A percentile compares a stretch with the other conserved stretches of the same genome.
These are phyloP conservation scores for Oplegnathus fasciatus DNA, from an alignment of 2,113 vertebrate species.

Conservation along the genomic window DNA sequence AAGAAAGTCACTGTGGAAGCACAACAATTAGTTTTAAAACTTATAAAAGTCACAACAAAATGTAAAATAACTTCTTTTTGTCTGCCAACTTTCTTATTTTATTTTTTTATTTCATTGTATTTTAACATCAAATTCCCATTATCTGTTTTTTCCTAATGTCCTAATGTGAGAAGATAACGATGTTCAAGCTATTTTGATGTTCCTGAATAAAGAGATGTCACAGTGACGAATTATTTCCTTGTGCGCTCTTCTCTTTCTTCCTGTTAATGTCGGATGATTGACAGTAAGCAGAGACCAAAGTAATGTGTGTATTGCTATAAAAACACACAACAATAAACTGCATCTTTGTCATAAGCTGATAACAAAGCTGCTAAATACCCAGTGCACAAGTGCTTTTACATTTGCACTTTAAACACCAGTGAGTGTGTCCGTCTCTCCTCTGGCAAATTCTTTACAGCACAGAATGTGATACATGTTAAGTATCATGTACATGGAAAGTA, in stretches of 20 bases:
- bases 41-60: background rate
- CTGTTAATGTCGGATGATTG: conserved; percentile 1
- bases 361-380: background rate
- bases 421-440: background rate
- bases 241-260: background rate
- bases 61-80: background rate
- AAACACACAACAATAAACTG: background rate
- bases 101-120: background rate
- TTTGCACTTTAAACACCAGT: background rate
- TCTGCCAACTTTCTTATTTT: background rate
- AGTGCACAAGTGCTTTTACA: background rate
- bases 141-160: background rate
- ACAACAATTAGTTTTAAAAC: background rate
- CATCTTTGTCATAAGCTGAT: background rate
- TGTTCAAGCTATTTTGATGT: background rate
- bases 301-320: background rate
- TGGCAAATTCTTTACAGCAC: background rate
- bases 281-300: background rate
- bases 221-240: background rate
- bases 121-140: background rate
- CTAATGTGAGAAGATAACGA: background rate
- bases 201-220: background rate
- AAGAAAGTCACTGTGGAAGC: background rate
- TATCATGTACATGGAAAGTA: background rate
- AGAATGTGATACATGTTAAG: background rate